Base-by-base conservation (phyloP, 2,113 vertebrate genomes). In the Calonectris borealis region DNA sequence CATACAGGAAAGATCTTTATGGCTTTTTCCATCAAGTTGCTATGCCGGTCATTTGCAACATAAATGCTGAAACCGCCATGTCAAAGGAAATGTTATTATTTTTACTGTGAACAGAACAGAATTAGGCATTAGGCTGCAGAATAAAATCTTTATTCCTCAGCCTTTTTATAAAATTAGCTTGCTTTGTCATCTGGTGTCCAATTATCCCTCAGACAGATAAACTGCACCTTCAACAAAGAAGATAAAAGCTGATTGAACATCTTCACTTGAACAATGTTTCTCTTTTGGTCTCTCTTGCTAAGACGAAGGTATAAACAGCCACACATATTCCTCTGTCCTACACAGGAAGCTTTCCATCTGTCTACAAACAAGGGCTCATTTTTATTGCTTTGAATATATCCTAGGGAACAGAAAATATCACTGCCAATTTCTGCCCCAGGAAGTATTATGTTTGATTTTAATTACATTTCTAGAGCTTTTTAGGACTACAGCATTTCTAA, bases 381-480 rank as follows among this genome's bases (percentile, higher is more conserved):
- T 82, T 72, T 62, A 93, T 87, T 76, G 64, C 83, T 86, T 62
- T 68, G n/a, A 85, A 78, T 78, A 93, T 72, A 83, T 78, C 55
- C 71, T 44, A 73, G 77, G 83, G 65, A 92, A 93, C 61, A 93
- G 80, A 79, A 72, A 83, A 81, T 57, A 78, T 31, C 71, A 71
- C 69, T 90, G 54, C n/a, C 62, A 55, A 61, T 94, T 94, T 84
- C 84, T 86, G 86, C 36, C 69, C 71, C 73, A 88, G 78, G 36
- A 91, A 94, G 44, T 27, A 44, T 12, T 21, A 69, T 92, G 57
- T 86, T 96, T 89, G 60, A 92, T 94, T 97, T 89, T 83, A 94
- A 93, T 92, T 93, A 80, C 32, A 73, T 62, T 95, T 76, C 79
- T 77, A 75, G 57, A 88, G n/a, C 51, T 65, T 70, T 84, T 80